Percentiles rank a stretch among this genome's conserved stretches.
phyloP scores from a whole-genome alignment of 35 echinoderm and acorn worm genomes.

The Lytechinus variegatus region DNA sequence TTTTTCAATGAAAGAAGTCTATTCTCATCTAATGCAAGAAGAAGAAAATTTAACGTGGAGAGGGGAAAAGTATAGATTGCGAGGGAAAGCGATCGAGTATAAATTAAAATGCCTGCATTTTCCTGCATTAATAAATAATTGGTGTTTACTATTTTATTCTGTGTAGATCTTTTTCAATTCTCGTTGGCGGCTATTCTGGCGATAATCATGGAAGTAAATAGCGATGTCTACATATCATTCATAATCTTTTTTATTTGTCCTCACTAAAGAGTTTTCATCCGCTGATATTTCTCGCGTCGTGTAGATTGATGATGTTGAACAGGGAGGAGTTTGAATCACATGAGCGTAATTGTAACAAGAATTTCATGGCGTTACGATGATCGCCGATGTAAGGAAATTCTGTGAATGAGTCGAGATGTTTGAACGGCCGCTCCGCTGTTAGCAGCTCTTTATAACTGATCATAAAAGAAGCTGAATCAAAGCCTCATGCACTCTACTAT shows the following conservation, averaged over 20 bases:
- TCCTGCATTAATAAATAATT: background rate
- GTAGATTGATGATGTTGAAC: background rate
- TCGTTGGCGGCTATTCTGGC: background rate
- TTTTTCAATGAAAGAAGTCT: background rate
- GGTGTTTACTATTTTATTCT: background rate
- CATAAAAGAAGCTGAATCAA: background rate
- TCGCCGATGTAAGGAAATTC: conserved; percentile 2
- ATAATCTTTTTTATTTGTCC: conserved; percentile 19
- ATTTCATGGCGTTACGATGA: conserved; percentile 5
- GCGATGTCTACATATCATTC: background rate
- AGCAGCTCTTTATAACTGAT: background rate
- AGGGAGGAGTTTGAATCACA: background rate
- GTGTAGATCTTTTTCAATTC: background rate
- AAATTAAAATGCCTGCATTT: background rate
- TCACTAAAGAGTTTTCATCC: background rate
- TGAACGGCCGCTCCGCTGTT: background rate
- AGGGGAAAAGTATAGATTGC: background rate
- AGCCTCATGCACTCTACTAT: background rate
- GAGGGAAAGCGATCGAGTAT: background rate
- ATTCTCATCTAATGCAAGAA: background rate
- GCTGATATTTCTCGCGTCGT: background rate
- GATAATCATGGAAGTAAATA: background rate
- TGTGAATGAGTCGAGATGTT: conserved; percentile 9
- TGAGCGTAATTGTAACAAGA: conserved; percentile 50
- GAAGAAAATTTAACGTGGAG: background rate